Conservation (phyloP, 2,888 invertebrate species). For the Merodon equestris region DNA sequence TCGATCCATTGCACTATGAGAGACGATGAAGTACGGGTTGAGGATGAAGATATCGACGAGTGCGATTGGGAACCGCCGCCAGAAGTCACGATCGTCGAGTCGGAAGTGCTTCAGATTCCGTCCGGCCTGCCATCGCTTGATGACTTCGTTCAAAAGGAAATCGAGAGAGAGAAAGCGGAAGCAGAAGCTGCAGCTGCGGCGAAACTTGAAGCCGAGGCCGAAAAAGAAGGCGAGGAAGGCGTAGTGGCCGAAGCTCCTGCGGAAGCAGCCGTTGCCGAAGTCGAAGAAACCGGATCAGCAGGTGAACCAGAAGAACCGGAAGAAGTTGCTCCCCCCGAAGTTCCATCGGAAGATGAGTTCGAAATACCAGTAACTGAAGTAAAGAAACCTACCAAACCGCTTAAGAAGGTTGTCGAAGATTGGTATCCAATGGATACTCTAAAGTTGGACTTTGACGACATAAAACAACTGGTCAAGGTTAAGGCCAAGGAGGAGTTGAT, state of each 20-base stretch:
- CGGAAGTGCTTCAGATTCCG: conserved; percentile 29
- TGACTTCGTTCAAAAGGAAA: conserved; percentile 16
- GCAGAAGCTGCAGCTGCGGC: conserved; percentile 9
- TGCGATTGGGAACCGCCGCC: conserved; percentile 36
- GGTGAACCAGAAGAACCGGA: background rate
- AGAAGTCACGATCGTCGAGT: conserved; percentile 16
- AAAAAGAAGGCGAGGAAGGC: background rate
- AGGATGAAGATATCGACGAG: conserved; percentile 1
- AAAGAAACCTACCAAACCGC: conserved; percentile 8
- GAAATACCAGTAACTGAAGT: conserved; percentile 24
- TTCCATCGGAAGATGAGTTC: conserved; percentile 28
- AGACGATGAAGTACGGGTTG: background rate
- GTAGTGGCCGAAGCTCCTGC: background rate
- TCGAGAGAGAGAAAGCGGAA: conserved; percentile 19
- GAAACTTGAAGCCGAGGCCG: background rate
- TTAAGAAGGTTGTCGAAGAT: conserved; percentile 11
- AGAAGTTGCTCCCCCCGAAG: conserved; percentile 1
- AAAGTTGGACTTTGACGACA: conserved; percentile 23
- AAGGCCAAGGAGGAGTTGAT: background rate
- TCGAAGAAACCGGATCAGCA: background rate
- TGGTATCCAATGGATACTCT: conserved; percentile 21
- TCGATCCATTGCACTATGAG: too few species aligned
- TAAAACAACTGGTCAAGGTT: conserved; percentile 1
- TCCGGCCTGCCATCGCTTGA: conserved; percentile 29
- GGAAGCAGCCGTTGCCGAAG: background rate